Base-by-base conservation (phyloP, 1,140 invertebrate species). In the Euwallacea similis region DNA sequence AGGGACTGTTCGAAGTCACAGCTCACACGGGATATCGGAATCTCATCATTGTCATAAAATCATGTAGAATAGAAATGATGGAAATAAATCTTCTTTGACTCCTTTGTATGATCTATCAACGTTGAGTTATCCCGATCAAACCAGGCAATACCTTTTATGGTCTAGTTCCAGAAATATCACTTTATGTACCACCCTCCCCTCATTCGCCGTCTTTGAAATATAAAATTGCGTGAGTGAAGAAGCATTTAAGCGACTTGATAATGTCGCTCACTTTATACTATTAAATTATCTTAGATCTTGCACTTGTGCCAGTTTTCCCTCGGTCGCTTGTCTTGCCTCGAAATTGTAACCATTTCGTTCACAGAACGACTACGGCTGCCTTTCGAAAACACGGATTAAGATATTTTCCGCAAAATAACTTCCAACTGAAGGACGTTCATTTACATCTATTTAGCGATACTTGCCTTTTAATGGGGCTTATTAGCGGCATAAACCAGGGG, bases 261-360 rank as follows among this genome's bases (percentile, higher is more conserved):
- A 66, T 66, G 54, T 54, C 53, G 64, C 64, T 66, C 64, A 66
- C 53, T 66, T 66, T 56, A 66, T 66, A 56, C 64, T 66, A 66
- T 66, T 66, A 66, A 66, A 66, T 66, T 66, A 66, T 66, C 64
- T 66, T 21, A 58, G 64, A 66, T 66, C 64, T 66, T 66, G 64
- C 64, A 66, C 64, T 66, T 66, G 64, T 66, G 64, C 64, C 50
- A 56, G 64, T 66, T 66, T 66, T 66, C 64, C 53, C 64, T 66
- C 47, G 16, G 47, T 55, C 54, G 33, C 9, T 54, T 65, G 47
- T 65, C 53, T 56, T 56, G 64, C 64, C 53, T 66, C 21, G 64
- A 10, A 66, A 66, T 66, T 66, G 58, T 55, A 66, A 56, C 58
- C 64, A 66, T 66, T 66, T 55, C 42, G n/a, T 43, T 66, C 41